phyloP scores from a whole-genome alignment of 2,113 vertebrate species.

The Hyla sarda region DNA sequence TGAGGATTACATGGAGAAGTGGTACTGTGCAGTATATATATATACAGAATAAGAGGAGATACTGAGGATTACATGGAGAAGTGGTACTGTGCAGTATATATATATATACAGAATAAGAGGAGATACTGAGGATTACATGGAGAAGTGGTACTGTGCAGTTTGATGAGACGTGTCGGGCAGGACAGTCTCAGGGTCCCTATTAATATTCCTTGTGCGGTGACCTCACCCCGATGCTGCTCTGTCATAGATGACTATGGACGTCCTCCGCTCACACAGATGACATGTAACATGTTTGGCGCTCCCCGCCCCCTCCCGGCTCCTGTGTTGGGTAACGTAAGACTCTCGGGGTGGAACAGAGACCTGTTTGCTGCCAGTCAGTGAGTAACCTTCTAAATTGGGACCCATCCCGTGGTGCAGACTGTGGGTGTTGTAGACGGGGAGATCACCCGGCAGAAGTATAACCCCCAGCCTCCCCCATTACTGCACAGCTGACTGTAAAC shows the following conservation, averaged over 20 bases:
- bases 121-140: too few relatives aligned
- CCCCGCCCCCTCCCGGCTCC: neutral
- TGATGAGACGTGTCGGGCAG: neutral
- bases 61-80: too few relatives aligned
- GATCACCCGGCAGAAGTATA: neutral
- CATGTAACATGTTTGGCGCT: neutral
- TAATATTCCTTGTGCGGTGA: neutral
- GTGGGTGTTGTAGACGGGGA: neutral
- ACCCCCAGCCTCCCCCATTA: neutral
- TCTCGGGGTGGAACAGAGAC: neutral
- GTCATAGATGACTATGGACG: neutral
- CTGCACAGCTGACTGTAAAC: neutral
- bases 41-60: too few relatives aligned
- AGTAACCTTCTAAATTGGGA: slow-evolving; percentile 15
- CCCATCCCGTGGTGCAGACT: neutral
- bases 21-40: too few relatives aligned
- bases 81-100: too few relatives aligned
- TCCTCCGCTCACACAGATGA: neutral
- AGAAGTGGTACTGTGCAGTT: neutral
- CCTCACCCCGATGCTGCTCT: neutral
- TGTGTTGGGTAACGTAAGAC: neutral
- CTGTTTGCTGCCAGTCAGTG: neutral
- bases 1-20: too few relatives aligned
- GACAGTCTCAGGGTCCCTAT: neutral
- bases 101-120: too few relatives aligned